A percentile compares a stretch with the other conserved stretches of the same genome.
phyloP scores from a whole-genome alignment of 1,140 invertebrate species.

The Tenebrio molitor region DNA sequence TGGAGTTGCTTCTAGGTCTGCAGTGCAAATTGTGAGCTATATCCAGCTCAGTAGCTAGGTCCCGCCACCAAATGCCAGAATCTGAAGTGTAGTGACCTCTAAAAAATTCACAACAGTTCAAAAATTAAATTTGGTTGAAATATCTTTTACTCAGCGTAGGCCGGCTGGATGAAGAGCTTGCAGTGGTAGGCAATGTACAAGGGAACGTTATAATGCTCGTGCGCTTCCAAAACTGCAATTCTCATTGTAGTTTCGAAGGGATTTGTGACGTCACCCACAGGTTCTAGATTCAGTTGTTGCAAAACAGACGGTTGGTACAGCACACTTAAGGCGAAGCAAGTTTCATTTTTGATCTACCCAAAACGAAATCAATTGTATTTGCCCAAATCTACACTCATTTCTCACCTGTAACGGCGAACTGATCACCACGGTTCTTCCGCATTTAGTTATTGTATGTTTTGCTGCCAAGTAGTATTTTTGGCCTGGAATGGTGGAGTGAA shows the following conservation, averaged over 20 bases:
- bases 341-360: conserved; percentile 82
- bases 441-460: conserved; percentile 60
- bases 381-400: conserved; percentile 10
- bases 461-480: conserved; percentile 60
- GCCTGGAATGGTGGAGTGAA: conserved; percentile 65
- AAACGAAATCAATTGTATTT: conserved; percentile 7
- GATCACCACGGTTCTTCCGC: conserved; percentile 66
- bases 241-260: conserved; percentile 83
- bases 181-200: conserved; percentile 86
- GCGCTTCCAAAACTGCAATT: conserved; percentile 79
- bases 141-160: conserved; percentile 80
- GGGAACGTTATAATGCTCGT: conserved; percentile 82
- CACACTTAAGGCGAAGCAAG: conserved; percentile 80
- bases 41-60: conserved; percentile 76
- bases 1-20: conserved; percentile 70
- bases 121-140: too few relatives aligned
- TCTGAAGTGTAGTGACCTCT: conserved; percentile 79
- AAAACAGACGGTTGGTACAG: conserved; percentile 80
- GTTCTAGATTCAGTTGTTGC: conserved; percentile 73
- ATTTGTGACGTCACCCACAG: conserved; percentile 78
- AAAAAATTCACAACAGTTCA: conserved; percentile 53
- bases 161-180: conserved; percentile 80
- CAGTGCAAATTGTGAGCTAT: conserved; percentile 75
- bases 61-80: conserved; percentile 85
- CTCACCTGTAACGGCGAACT: conserved; percentile 83